phyloP scores from a whole-genome alignment of 2,113 vertebrate genomes.

The Redunca redunca region DNA sequence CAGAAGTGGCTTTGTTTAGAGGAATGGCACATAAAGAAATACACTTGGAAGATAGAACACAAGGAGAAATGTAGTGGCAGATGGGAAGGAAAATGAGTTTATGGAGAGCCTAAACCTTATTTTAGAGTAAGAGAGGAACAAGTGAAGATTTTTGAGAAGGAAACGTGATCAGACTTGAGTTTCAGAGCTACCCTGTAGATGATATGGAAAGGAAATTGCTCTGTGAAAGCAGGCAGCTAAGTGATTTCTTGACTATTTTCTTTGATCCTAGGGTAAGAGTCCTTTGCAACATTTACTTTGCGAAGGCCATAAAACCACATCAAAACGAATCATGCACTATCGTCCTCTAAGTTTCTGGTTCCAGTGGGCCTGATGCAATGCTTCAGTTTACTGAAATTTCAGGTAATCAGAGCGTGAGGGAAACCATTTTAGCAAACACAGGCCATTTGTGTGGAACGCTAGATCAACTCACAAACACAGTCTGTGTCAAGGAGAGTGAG shows the following conservation, averaged over 20 bases:
- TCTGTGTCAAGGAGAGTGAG: neutral
- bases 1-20: neutral
- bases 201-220: slow-evolving; percentile 26
- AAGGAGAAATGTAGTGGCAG: neutral
- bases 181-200: slow-evolving; percentile 8
- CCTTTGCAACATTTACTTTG: slow-evolving; percentile 65
- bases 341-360: slow-evolving; percentile 36
- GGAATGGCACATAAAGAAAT: neutral
- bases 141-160: neutral
- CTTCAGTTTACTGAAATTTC: slow-evolving; percentile 61
- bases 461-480: slow-evolving; percentile 51
- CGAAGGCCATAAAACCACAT: slow-evolving; percentile 62
- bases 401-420: slow-evolving; percentile 49
- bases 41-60: neutral
- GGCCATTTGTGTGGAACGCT: slow-evolving; percentile 44
- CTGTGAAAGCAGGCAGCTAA: slow-evolving; percentile 30
- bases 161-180: neutral
- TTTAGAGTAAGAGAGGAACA: neutral
- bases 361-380: slow-evolving; percentile 28
- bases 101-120: neutral
- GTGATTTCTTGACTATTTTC: slow-evolving; percentile 59
- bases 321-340: slow-evolving; percentile 42
- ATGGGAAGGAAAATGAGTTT: neutral
- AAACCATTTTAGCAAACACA: slow-evolving; percentile 56
- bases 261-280: slow-evolving; percentile 52